Conservation (phyloP, 2,113 vertebrate genomes). For the Urocynchramus pylzowi region DNA sequence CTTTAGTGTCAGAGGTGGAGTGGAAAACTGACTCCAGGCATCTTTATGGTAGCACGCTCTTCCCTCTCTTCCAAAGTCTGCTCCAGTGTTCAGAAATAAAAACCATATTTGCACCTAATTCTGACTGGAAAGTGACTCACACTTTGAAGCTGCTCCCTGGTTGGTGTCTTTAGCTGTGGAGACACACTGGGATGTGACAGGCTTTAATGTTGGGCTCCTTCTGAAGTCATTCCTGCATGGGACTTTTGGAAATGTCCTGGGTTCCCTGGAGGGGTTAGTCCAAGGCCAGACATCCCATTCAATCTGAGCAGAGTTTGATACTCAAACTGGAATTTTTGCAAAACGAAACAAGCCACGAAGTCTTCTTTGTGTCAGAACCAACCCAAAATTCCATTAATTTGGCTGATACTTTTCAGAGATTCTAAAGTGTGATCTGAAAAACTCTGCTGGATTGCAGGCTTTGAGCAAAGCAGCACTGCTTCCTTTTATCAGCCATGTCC, state of each 20-base stretch:
- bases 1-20: neutral
- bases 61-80: neutral
- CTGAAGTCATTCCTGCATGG: neutral
- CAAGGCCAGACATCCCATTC: neutral
- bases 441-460: neutral
- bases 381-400: neutral
- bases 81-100: neutral
- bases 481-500: neutral
- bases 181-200: neutral
- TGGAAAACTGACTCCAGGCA: neutral
- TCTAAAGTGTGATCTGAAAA: neutral
- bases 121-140: neutral
- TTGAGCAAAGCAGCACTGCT: neutral
- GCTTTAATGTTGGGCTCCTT: neutral
- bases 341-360: neutral
- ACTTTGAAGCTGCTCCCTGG: neutral
- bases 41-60: accelerated
- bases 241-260: neutral
- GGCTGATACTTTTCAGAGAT: neutral
- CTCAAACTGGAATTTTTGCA: neutral
- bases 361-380: neutral
- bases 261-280: neutral
- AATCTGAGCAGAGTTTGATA: neutral
- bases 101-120: neutral
- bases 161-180: neutral